phyloP scores from a whole-genome alignment of 2,113 vertebrate species.

The Pseudorasbora parva region DNA sequence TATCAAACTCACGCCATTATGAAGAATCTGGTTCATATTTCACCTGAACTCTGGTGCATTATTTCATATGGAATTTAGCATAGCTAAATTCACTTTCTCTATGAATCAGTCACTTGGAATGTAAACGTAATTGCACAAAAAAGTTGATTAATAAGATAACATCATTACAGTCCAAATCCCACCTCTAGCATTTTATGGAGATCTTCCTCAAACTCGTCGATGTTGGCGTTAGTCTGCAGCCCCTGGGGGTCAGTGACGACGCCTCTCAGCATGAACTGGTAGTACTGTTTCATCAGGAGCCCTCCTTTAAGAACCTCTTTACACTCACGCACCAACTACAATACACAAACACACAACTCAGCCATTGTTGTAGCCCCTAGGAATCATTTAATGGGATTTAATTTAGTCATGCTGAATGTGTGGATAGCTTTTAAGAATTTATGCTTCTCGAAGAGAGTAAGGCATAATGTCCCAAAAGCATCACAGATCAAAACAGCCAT shows the following conservation, averaged over 20 bases:
- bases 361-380: background rate
- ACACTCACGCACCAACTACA: constrained; percentile 95
- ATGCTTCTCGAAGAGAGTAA: background rate
- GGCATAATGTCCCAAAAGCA: background rate
- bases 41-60: background rate
- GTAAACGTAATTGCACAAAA: background rate
- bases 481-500: background rate
- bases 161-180: constrained; percentile 50
- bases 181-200: constrained; percentile 98
- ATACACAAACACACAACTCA: constrained; percentile 48
- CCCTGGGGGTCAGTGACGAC: constrained; percentile 81
- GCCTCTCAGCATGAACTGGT: constrained; percentile 94
- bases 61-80: background rate
- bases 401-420: background rate
- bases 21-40: background rate
- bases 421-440: background rate
- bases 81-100: background rate
- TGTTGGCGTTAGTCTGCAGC: constrained; percentile 86
- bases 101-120: background rate
- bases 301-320: constrained; percentile 97
- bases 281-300: constrained; percentile 98
- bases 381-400: background rate
- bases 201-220: constrained; percentile 97
- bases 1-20: background rate
- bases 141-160: background rate